Conservation (phyloP, 2,888 invertebrate genomes). For the Athetis lepigone region DNA sequence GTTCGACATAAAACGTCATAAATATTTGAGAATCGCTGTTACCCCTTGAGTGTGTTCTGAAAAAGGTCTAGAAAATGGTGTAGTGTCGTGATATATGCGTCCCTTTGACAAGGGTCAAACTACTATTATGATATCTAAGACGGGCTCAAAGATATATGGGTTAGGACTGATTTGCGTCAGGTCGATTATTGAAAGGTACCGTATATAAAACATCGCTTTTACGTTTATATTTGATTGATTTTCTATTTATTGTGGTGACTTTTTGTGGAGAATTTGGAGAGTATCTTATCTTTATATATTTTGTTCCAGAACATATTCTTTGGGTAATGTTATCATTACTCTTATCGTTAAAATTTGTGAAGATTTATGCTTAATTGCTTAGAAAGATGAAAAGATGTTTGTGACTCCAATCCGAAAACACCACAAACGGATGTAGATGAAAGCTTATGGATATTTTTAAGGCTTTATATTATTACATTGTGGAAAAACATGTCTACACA, state of each 20-base stretch:
- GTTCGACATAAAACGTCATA: not conserved
- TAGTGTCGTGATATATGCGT: slow-evolving; percentile 33
- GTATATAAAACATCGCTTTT: not conserved
- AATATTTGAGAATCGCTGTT: not conserved
- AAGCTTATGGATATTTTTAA: too few species aligned
- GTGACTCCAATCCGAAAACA: too few species aligned
- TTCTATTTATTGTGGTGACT: not conserved
- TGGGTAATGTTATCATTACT: too few species aligned
- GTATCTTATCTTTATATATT: too few species aligned
- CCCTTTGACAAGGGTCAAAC: slow-evolving; percentile 53
- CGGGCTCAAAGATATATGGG: slow-evolving; percentile 41
- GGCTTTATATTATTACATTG: too few species aligned
- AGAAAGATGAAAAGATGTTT: too few species aligned
- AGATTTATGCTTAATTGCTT: too few species aligned
- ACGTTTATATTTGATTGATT: not conserved
- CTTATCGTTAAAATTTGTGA: too few species aligned
- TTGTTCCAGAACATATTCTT: too few species aligned
- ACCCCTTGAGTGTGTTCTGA: not conserved
- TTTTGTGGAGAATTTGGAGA: not conserved
- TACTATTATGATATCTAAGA: slow-evolving; percentile 37
- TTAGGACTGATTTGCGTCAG: slow-evolving; percentile 37
- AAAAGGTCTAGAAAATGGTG: slow-evolving; percentile 31
- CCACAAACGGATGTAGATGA: too few species aligned
- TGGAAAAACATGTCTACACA: too few species aligned
- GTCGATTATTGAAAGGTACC: slow-evolving; percentile 22